phyloP scores from a whole-genome alignment of 2,888 invertebrate genomes.

The Melolontha melolontha region DNA sequence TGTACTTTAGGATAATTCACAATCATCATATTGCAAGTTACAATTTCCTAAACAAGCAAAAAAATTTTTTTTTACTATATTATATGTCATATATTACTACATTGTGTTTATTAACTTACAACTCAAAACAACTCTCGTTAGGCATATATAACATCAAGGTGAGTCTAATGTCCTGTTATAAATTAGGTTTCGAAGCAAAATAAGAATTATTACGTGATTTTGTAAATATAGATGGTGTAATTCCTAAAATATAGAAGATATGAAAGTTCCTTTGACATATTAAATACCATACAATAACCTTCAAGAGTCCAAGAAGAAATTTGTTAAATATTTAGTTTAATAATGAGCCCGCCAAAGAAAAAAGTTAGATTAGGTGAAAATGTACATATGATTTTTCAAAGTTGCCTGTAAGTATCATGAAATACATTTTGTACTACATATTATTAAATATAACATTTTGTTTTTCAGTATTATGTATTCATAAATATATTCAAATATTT shows the following conservation, averaged over 20 bases:
- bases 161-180: conserved; percentile 9
- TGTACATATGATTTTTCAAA: conserved; percentile 38
- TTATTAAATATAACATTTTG: conserved; percentile 7
- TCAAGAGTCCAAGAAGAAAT: neutral
- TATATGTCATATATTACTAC: conserved; percentile 13
- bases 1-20: neutral
- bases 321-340: neutral
- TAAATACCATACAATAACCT: conserved; percentile 21
- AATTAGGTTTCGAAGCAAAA: neutral
- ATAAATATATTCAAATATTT: conserved; percentile 54
- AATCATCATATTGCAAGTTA: conserved; percentile 28
- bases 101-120: neutral
- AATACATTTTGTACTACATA: neutral
- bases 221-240: conserved; percentile 10
- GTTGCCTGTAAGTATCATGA: conserved; percentile 45
- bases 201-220: conserved; percentile 27
- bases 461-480: conserved; percentile 54
- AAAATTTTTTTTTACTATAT: conserved; percentile 12
- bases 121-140: too few relatives aligned
- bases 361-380: conserved; percentile 41
- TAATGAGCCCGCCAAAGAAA: conserved; percentile 43
- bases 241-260: conserved; percentile 8
- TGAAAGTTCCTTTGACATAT: conserved; percentile 23
- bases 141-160: neutral
- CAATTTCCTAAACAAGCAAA: conserved; percentile 14